Evolutionary conservation across 1,140 invertebrate genomes (phyloP), one percentile per base, ranked within the genome.

Genomic region (Hyles euphorbiae): DNA sequence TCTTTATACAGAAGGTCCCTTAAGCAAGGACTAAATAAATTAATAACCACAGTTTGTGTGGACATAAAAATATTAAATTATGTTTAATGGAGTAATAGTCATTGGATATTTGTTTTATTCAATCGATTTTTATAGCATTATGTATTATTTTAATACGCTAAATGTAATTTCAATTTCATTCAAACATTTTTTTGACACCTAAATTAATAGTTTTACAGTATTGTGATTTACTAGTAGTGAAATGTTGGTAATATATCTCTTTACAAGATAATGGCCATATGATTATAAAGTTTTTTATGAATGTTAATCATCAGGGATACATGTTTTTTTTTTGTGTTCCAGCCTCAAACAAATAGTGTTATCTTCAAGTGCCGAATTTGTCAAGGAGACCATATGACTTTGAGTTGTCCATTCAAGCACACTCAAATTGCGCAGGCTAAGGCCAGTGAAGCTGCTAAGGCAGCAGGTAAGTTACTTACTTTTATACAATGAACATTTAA

Each of bases 361-460:
- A 92, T 97, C 71, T 96, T 98, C 55, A 97, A 96, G 78, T 99
- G 98, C 80, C 93, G 98, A 84, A 96, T 95, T 59, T 99, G 98
- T 90, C 96, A 96, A 76, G 96, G 96, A 11, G 98, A 99, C 70
- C 98, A 99, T 91, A 99, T 98, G 97, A 98, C 97, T 5, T 93
- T 96, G 50, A 97, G 97, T 70, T 99, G 98, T 92, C 98, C 98
- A 2, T 99, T 96, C 91, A 98, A 98, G 87, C 96, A 98, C 72
- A 96, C 94, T 74, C 91, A 93, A 63, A 89, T 96, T 60, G 91
- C 92, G 61, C 92, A 92, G 65, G 91, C 92, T 67, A 92, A 91
- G 77, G 89, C 85, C 12, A 78, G 56, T 62, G 86, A 88, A 70
- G 80, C 81, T 53, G 76, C 83, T 53, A 88, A 88, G 68, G 70